Percentiles rank a stretch among this genome's conserved stretches.
phyloP scores from a whole-genome alignment of 37 sponge, comb jelly and placozoan species.

The Axinella damicornis region DNA sequence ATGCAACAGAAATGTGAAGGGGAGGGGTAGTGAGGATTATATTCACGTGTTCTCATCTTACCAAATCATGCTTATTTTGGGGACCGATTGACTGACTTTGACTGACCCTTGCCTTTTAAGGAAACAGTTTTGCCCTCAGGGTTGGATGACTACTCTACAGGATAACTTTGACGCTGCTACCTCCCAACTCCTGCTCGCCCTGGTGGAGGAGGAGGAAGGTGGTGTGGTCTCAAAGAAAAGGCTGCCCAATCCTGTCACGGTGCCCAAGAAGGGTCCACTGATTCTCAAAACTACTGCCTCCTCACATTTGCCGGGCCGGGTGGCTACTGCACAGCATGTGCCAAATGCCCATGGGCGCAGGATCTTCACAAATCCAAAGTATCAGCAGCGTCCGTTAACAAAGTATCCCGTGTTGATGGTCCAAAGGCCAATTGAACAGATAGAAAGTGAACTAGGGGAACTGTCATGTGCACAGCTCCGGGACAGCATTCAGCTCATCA shows the following conservation, averaged over 20 bases:
- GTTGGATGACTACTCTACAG: no score
- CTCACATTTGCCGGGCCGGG: no score
- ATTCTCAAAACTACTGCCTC: not conserved
- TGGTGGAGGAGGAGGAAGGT: not conserved
- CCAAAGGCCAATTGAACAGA: slow-evolving; percentile 26
- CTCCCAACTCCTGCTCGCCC: not conserved
- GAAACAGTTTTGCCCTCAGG: no score
- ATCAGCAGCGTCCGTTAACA: not conserved
- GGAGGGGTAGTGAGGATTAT: no score
- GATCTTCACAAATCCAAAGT: not conserved
- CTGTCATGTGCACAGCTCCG: slow-evolving; percentile 34
- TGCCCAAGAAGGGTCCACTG: slow-evolving; percentile 43
- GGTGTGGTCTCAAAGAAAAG: not conserved
- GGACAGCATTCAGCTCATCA: not conserved
- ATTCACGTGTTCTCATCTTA: no score
- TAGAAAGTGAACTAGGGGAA: slow-evolving; percentile 8
- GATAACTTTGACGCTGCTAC: not conserved
- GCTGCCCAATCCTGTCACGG: slow-evolving; percentile 25
- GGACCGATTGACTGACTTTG: no score
- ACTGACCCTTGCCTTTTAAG: no score
- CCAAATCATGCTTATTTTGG: no score
- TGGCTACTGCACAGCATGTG: not conserved
- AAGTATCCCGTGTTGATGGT: slow-evolving; percentile 12
- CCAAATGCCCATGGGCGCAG: not conserved
- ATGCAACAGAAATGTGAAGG: no score